Base-by-base conservation (phyloP, 2,113 vertebrate genomes). In the Channa argus region DNA sequence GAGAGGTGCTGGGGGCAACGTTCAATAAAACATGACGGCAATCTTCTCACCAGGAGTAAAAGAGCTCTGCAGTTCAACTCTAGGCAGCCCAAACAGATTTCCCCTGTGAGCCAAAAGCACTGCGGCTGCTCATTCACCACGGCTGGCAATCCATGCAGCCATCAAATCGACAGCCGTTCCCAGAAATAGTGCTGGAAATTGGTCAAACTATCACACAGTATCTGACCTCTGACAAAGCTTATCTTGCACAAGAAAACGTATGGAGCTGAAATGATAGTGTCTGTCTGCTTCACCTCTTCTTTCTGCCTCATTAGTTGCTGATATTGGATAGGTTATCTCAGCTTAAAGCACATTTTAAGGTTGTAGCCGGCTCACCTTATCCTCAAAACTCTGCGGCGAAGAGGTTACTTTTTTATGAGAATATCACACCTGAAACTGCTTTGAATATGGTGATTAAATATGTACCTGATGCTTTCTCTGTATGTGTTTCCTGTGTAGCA, bases 11-110 rank as follows among this genome's bases (percentile, higher is more conserved):
- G 1, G 53, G 84, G 81, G 91, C 73, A 77, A 80, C 74, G 83
- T 91, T 94, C 91, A 92, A 90, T 92, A 93, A 92, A 93, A 93
- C 90, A 93, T 92, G 88, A 92, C 84, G 81, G 86, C 89, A 92
- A 92, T 94, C 88, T 92, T 90, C 88, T 88, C 90, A 83, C 80
- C 77, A 64, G 77, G 82, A 90, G 86, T 83, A 87, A 88, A 89
- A 91, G 73, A 73, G 79, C 71, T 78, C 49, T 1, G 75, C 77
- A 49, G 84, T 86, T 89, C 79, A 82, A 84, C 83, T 84, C 79
- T 53, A 53, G 73, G 86, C 86, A 80, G 74, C 79, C 86, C 78
- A 79, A 87, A 88, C 84, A 92, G 88, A 94, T 92, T 93, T 94
- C 93, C 92, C 93, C 76, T 74, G 88, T 86, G 90, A 87, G 74